Evolutionary conservation across 1,140 invertebrate species (phyloP).

Genomic region (Saccostrea glomerata): DNA sequence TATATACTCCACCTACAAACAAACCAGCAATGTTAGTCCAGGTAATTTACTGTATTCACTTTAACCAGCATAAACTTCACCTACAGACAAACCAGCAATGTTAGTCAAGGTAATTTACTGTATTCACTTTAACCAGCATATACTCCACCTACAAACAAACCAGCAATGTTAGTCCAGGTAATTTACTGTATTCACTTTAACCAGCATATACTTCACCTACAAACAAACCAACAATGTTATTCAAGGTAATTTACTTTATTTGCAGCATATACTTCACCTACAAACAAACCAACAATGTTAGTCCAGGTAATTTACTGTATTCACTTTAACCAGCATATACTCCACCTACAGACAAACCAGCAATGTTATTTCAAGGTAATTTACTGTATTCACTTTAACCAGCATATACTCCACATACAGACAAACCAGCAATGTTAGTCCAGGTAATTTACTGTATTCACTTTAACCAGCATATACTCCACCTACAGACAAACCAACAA

Average conservation of each 20-base stretch:
- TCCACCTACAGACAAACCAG: conserved; percentile 83
- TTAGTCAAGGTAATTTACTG: too few relatives aligned
- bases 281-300: conserved; percentile 39
- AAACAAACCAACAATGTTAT: too few relatives aligned
- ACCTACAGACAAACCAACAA: too few relatives aligned
- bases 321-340: neutral
- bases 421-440: neutral
- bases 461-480: conserved; percentile 88
- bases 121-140: too few relatives aligned
- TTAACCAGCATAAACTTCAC: conserved; percentile 85
- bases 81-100: conserved; percentile 49
- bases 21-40: conserved; percentile 17
- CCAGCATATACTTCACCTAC: too few relatives aligned
- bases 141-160: conserved; percentile 83
- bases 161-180: too few relatives aligned
- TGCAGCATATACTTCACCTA: conserved; percentile 96
- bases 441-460: conserved; percentile 76
- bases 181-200: too few relatives aligned
- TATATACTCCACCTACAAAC: conserved; percentile 91
- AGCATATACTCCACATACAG: conserved; percentile 84
- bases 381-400: neutral
- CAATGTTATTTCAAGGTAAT: neutral
- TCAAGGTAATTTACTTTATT: too few relatives aligned
- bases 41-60: too few relatives aligned
- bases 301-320: neutral